Evolutionary conservation across 1,140 invertebrate species (phyloP).

Genomic region (Andricus grossulariae): DNA sequence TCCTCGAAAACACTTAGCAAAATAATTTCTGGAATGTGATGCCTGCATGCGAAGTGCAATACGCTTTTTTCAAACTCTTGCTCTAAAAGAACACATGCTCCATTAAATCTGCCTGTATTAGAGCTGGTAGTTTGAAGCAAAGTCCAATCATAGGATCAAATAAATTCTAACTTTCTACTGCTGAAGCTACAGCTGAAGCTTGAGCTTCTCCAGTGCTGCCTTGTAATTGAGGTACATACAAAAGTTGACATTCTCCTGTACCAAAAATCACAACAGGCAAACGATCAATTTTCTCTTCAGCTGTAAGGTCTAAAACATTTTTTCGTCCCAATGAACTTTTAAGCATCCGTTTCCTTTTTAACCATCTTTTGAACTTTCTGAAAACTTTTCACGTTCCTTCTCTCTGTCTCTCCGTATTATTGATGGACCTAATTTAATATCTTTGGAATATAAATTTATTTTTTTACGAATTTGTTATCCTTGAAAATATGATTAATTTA

Average conservation of each 20-base stretch:
- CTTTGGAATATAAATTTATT: background rate
- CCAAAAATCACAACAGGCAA: conserved; percentile 48
- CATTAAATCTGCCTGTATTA: conserved; percentile 51
- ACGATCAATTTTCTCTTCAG: conserved; percentile 43
- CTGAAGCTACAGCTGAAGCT: conserved; percentile 34
- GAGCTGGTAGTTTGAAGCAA: conserved; percentile 57
- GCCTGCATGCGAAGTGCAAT: conserved; percentile 36
- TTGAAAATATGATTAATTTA: background rate
- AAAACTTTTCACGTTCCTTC: no score
- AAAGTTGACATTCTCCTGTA: conserved; percentile 17
- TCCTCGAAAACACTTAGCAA: no score
- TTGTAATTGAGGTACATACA: conserved; percentile 34
- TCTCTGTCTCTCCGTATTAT: no score
- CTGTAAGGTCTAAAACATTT: conserved; percentile 38
- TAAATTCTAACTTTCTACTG: conserved; percentile 48
- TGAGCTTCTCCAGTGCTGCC: conserved; percentile 23
- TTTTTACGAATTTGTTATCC: background rate
- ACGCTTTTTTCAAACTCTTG: conserved; percentile 28
- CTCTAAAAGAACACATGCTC: conserved; percentile 37
- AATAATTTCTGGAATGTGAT: no score
- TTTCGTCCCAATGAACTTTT: conserved; percentile 42
- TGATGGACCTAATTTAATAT: no score
- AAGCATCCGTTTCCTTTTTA: conserved; percentile 8
- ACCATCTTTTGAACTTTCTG: conserved; percentile 17
- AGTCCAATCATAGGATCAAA: conserved; percentile 44